Percentiles rank a stretch among this genome's conserved stretches.
These are phyloP conservation scores for Artibeus lituratus DNA, from an alignment of 2,797 vertebrate genomes.

Conservation along the genomic window DNA sequence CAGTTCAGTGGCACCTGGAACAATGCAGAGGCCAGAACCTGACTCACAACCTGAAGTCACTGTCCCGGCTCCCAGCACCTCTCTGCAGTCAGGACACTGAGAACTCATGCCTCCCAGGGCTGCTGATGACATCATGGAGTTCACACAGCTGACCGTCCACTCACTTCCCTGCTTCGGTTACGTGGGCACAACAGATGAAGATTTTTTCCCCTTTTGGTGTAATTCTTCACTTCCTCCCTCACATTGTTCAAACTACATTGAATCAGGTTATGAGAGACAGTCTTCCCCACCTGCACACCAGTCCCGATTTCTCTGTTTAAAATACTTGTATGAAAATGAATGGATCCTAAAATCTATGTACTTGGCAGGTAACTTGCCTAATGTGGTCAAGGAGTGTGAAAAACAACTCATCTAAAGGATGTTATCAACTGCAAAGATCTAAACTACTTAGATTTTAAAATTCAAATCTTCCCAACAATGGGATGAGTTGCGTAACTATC, in stretches of 20 bases:
- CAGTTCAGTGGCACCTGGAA: not conserved
- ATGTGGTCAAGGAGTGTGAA: not conserved
- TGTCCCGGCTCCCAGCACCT: not conserved
- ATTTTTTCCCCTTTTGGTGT: not conserved
- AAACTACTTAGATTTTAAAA: not conserved
- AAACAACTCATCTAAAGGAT: not conserved
- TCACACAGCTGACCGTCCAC: not conserved
- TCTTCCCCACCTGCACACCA: not conserved
- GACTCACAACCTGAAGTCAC: rapidly evolving
- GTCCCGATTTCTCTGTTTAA: not conserved
- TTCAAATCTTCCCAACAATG: not conserved
- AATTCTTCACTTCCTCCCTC: not conserved
- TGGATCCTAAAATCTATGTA: not conserved
- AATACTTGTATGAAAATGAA: not conserved
- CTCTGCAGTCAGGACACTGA: too few species aligned
- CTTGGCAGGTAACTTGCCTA: not conserved
- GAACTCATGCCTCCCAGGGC: not conserved
- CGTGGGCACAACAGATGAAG: not conserved
- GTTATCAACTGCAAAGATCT: not conserved
- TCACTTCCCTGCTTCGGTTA: not conserved
- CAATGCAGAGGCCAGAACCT: not conserved
- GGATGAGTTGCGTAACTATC: rapidly evolving
- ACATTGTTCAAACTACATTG: not conserved
- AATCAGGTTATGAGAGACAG: not conserved
- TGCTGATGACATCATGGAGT: not conserved